Base-by-base conservation (phyloP, 2,113 vertebrate species). In the Centropristis striata region DNA sequence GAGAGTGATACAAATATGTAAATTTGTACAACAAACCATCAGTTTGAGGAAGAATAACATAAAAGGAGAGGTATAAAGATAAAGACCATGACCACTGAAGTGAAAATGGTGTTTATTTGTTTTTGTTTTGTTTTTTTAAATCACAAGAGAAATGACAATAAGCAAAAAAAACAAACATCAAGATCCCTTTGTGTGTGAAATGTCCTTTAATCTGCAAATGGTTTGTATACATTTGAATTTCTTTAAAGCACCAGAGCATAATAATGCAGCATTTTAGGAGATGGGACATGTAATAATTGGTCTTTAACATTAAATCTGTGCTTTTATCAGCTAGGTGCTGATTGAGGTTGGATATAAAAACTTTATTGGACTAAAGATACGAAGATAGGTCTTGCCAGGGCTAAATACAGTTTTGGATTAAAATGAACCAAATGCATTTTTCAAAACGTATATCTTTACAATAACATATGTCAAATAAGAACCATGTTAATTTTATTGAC, bases 101-200 rank as follows among this genome's bases (percentile, higher is more conserved):
- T 18, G 5, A 21, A 81, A 70, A 75, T 25, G 2, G 15, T 13
- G 0, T 55, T 47, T 49, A 4, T 73, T 23, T 53, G 16, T 2
- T 0, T 21, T 28, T 20, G 61, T 64, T 4, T 64, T 21, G 12
- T 4, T 8, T 27, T 36, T 7, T 4, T 0, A 20, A 27, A 39
- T 47, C 37, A 55, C 28, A 20, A 28, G 14, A 55, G 12, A 28
- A 53, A 68, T 32, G 10, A 46, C n/a, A 54, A 13, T 9, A 16
- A 55, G 25, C 2, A 47, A 57, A 57, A 15, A 44, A 15, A 44
- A 44, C 14, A 42, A 42, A 27, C 16, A 76, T 5, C 16, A 44
- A 57, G 51, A 59, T 51, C 16, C 44, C 16, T 75, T 59, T 36
- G 18, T 44, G 27, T 36, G 21, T 55, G 28, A 77, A 75, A 80